These are phyloP conservation scores for Microplitis manilae DNA, from an alignment of 2,888 invertebrate species.

Conservation along the genomic window DNA sequence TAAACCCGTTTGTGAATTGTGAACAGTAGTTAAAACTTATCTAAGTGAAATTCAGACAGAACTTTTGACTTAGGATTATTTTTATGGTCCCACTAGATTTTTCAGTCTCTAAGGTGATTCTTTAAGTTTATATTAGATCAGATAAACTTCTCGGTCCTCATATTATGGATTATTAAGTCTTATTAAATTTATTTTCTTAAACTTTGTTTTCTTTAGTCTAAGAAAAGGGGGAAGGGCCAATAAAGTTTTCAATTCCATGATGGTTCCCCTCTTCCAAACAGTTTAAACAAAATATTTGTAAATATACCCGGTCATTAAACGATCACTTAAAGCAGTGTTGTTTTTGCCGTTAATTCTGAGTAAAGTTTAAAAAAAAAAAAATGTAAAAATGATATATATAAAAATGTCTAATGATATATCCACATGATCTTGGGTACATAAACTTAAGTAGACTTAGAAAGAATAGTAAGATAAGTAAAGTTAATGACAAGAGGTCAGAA, in stretches of 20 bases:
- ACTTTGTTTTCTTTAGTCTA: neutral
- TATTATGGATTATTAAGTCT: neutral
- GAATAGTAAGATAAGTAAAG: slow-evolving; percentile 57
- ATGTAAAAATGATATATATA: slow-evolving; percentile 16
- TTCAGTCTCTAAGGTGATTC: neutral
- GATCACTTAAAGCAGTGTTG: too few relatives aligned
- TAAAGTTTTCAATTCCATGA: too few relatives aligned
- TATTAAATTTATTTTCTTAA: neutral
- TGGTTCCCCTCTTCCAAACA: too few relatives aligned
- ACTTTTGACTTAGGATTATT: neutral
- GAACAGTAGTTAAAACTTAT: slow-evolving; percentile 13
- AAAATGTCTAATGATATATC: slow-evolving; percentile 20
- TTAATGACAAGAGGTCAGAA: slow-evolving; percentile 61
- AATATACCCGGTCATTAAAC: too few relatives aligned
- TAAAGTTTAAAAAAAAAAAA: slow-evolving; percentile 11
- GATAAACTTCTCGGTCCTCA: neutral
- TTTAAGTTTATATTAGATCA: neutral
- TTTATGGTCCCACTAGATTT: neutral
- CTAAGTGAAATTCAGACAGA: neutral
- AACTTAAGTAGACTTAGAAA: slow-evolving; percentile 30
- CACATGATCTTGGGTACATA: slow-evolving; percentile 7
- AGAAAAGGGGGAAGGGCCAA: too few relatives aligned
- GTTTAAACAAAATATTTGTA: too few relatives aligned
- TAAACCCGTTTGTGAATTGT: neutral
- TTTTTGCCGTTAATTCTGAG: neutral